phyloP scores from a whole-genome alignment of 2,888 invertebrate genomes.

The Spodoptera picta region DNA sequence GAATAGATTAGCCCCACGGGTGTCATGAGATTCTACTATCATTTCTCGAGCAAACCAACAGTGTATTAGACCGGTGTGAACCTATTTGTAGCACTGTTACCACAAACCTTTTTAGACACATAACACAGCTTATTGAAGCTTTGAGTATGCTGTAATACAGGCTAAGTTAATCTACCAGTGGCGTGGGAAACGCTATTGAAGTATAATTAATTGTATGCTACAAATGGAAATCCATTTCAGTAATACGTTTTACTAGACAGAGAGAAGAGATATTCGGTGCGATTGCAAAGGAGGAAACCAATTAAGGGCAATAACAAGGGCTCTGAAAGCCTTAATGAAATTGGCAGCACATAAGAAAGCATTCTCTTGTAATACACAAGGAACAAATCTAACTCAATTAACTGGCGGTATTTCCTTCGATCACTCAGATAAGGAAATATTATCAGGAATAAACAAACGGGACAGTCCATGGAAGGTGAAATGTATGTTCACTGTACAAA shows the following conservation, averaged over 20 bases:
- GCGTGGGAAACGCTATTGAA: no score
- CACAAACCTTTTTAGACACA: no score
- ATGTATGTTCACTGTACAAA: constrained; percentile 32
- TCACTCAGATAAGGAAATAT: neutral
- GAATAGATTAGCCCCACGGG: constrained; percentile 44
- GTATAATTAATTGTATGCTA: neutral
- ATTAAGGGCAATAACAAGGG: constrained; percentile 14
- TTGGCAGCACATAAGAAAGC: neutral
- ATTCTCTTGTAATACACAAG: neutral
- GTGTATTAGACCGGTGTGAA: neutral
- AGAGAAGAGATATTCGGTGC: neutral
- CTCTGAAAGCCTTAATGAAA: neutral
- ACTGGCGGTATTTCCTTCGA: neutral
- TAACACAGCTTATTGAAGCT: no score
- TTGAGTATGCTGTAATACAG: no score
- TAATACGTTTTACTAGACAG: neutral
- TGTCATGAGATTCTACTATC: constrained; percentile 35
- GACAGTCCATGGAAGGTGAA: constrained; percentile 15
- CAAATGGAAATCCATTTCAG: neutral
- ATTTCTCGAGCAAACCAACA: constrained; percentile 22
- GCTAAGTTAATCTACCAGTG: no score
- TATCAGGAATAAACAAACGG: constrained; percentile 1
- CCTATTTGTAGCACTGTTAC: no score
- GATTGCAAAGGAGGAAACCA: constrained; percentile 1
- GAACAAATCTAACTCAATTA: constrained; percentile 17